Evolutionary conservation across 2,113 vertebrate genomes (phyloP).

Genomic region (Electrona antarctica): DNA sequence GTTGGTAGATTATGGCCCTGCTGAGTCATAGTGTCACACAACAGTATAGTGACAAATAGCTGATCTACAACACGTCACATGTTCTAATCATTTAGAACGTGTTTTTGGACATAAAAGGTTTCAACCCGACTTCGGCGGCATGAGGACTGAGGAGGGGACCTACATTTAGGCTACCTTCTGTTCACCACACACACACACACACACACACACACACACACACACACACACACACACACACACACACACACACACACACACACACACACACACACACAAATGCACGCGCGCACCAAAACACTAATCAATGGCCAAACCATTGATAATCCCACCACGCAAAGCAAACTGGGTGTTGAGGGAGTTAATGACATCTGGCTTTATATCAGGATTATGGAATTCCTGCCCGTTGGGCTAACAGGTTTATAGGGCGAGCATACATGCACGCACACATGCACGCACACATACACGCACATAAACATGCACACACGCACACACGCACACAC

Average conservation of each 20-base stretch:
- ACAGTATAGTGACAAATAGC: too few species aligned
- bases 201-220: not conserved
- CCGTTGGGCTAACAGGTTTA: slow-evolving; percentile 53
- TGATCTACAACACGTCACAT: too few species aligned
- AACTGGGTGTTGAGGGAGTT: not conserved
- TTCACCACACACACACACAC: not conserved
- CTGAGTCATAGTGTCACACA: too few species aligned
- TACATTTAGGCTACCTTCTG: slow-evolving; percentile 13
- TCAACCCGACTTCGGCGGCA: not conserved
- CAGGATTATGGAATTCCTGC: slow-evolving; percentile 21
- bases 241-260: slow-evolving; percentile 3
- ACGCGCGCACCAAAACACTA: not conserved
- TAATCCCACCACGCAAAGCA: not conserved
- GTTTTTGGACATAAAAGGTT: too few species aligned
- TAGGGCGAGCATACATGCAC: slow-evolving; percentile 33
- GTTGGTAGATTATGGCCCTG: too few species aligned
- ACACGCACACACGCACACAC: slow-evolving; percentile 8
- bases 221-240: not conserved
- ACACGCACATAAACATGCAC: slow-evolving; percentile 19
- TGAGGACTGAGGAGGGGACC: slow-evolving; percentile 1
- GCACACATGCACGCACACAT: slow-evolving; percentile 20
- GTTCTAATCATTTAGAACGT: too few species aligned
- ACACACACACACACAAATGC: not conserved
- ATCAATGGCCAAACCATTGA: too few species aligned
- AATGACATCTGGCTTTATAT: not conserved